Base-by-base conservation (phyloP, 2,888 invertebrate genomes). In the Epinotia demarniana region DNA sequence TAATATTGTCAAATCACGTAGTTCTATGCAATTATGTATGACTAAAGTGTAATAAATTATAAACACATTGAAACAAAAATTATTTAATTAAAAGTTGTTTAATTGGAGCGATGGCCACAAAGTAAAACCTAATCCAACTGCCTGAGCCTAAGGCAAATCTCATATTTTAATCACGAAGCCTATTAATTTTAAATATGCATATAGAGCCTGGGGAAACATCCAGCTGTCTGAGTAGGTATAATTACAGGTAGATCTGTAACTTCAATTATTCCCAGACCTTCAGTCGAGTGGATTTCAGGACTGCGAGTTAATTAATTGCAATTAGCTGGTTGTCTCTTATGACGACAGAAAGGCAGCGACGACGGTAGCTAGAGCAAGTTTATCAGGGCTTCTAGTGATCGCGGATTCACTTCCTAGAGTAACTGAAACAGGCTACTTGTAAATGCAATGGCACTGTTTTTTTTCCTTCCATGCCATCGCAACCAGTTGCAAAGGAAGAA, bases 261-360 rank as follows among this genome's bases (percentile, higher is more conserved):
- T 61, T 63, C 68, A 74, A 74, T 74, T 74, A 74, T 57, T 74
- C 63, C 74, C 68, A 63, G 62, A 43, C 67, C 61, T 68, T 61
- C 61, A 53, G 11, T 3, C 16, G 53, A 68, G 67, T 73, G 57
- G 55, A 74, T 61, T 63, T 53, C 49, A 57, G 57, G 62, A 68
- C 77, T 77, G 69, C 64, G 58, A 80, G 78, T 77, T 78, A 79
- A 79, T 80, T 79, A 80, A 79, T 79, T 75, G 77, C 80, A 78
- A 79, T 80, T 80, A 80, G 75, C 78, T 75, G 68, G 72, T 75
- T 69, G 75, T 75, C 72, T 73, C 80, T 78, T 74, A 80, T 76
- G 78, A 78, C 53, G 70, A 68, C 74, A 74, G 72, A 78, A 75
- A 68, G 67, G 75, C 53, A 55, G 53, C 16, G 13, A 27, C 18